Percentiles rank a stretch among this genome's conserved stretches.
Evolutionary conservation across 2,797 vertebrate species (phyloP).

Genomic region (Acanthornis magna): DNA sequence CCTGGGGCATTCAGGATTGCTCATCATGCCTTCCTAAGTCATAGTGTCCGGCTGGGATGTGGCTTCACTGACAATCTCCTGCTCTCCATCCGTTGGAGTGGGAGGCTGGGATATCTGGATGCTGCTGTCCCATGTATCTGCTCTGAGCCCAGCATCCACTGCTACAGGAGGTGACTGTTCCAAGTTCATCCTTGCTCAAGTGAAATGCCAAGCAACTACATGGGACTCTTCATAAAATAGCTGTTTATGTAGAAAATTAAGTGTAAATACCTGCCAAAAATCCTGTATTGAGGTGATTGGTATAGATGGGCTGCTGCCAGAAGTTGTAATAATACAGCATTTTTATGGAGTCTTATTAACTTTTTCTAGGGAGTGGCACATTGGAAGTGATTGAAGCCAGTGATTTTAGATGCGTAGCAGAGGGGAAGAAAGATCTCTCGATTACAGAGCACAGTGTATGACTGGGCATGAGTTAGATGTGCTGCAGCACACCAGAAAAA

Average conservation of each 20-base stretch:
- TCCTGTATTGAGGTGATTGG: background rate
- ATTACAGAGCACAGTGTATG: background rate
- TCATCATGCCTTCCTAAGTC: fast-evolving
- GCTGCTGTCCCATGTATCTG: background rate
- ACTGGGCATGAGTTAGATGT: background rate
- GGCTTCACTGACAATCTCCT: background rate
- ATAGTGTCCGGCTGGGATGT: background rate
- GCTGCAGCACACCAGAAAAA: background rate
- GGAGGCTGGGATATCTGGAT: background rate
- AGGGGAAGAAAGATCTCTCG: background rate
- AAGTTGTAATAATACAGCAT: background rate
- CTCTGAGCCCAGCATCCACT: background rate
- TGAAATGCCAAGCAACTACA: background rate
- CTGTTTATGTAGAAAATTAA: background rate
- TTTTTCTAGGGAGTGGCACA: background rate
- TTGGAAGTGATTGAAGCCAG: background rate
- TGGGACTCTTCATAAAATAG: background rate
- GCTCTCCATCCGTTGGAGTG: background rate
- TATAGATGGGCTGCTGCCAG: background rate
- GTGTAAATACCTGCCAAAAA: slow-evolving; percentile 16
- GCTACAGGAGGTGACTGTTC: background rate
- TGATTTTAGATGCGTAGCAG: background rate
- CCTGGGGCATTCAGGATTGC: fast-evolving
- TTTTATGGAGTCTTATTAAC: slow-evolving; percentile 16
- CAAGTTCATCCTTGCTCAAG: background rate